Evolutionary conservation across 2,797 vertebrate species (phyloP), one percentile per base, ranked within the genome.

Genomic region (Rachycentron canadum): DNA sequence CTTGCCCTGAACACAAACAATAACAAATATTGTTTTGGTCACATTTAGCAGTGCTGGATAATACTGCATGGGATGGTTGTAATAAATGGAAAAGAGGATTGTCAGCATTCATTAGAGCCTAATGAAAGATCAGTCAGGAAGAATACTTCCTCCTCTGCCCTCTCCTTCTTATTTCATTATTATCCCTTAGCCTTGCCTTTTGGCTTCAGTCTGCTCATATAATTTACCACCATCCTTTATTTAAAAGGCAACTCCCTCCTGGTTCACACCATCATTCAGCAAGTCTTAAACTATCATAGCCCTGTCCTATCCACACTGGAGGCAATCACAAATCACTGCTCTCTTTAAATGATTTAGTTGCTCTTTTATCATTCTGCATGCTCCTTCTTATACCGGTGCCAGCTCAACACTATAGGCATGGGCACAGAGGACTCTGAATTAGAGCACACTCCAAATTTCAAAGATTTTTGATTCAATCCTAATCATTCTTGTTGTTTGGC

Each of bases 241-340:
- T 90, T 83, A 87, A 90, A 85, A 86, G 72, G 77, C 77, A 78
- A 58, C 79, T 88, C 74, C 78, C 65, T 75, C 57, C 76, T 85
- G 84, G 64, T 83, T 86, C 85, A 81, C 11, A 49, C 72, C 76
- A 88, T 84, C 78, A 83, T 90, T 91, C 85, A 82, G 61, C 76
- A 86, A 81, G 82, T 86, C 86, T 83, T 86, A 88, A 83, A 87
- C 79, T 72, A 84, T 84, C 79, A 82, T 79, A 78, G 77, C 68
- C 68, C 57, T 84, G 84, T 83, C 86, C 79, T 77, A 80, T 77
- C 57, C 78, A 76, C 73, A 79, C 78, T 52, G 8, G 78, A 86
- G 87, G 88, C 84, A 25, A 84, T 83, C 78, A 81, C 86, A 88
- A 84, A 86, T 88, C 84, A 78, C 58, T 60, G 67, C 72, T 74